Conservation (phyloP, 2,113 vertebrate genomes). For the Myiopsitta monachus region DNA sequence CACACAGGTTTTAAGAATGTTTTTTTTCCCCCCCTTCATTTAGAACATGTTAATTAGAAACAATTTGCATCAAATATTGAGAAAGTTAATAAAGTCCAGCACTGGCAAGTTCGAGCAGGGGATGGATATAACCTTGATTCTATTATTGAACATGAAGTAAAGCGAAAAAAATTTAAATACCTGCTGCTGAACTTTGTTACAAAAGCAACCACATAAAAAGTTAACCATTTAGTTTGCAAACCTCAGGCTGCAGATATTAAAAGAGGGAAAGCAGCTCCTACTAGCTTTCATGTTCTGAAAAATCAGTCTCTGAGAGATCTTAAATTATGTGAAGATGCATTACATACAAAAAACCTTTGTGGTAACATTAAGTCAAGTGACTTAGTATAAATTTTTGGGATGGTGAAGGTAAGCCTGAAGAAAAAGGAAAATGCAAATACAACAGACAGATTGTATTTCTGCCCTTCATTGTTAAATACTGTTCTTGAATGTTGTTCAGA, state of each 20-base stretch:
- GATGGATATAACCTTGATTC: background rate
- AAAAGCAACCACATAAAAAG: conserved; percentile 21
- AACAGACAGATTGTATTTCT: background rate
- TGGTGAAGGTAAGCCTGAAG: background rate
- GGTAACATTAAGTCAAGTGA: background rate
- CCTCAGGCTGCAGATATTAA: background rate
- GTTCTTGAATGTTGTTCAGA: background rate
- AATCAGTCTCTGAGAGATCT: background rate
- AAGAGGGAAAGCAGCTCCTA: background rate
- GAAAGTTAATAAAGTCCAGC: conserved; percentile 10
- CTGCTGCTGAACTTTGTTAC: background rate
- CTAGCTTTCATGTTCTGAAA: background rate
- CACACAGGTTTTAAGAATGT: background rate
- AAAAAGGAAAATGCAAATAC: background rate
- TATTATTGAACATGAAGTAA: background rate
- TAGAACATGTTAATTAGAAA: conserved; percentile 1
- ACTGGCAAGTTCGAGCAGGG: background rate
- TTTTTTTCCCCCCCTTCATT: background rate
- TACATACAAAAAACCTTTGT: background rate
- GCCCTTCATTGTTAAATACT: background rate
- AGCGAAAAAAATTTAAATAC: background rate
- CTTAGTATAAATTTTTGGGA: background rate
- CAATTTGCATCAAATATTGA: conserved; percentile 34
- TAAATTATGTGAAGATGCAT: background rate
- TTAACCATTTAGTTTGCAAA: background rate